A percentile compares a stretch with the other conserved stretches of the same genome.
Evolutionary conservation across 2,888 invertebrate genomes (phyloP).

Genomic region (Microplitis manilae): DNA sequence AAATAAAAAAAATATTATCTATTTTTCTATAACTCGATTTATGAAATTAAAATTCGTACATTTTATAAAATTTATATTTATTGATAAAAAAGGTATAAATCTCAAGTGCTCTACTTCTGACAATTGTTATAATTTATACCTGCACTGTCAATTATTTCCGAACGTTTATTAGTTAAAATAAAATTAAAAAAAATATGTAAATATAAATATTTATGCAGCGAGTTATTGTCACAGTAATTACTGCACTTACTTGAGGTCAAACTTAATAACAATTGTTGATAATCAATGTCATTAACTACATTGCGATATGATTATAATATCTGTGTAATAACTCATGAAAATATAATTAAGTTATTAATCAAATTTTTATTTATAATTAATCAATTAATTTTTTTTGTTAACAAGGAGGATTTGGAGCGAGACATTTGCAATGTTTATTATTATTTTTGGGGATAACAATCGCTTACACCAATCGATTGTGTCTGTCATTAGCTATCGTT

Average conservation of each 20-base stretch:
- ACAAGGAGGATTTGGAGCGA: constrained; percentile 70
- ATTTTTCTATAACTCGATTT: too few relatives aligned
- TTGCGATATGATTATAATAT: neutral
- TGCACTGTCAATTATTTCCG: too few relatives aligned
- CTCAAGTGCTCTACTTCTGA: too few relatives aligned
- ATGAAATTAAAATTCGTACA: too few relatives aligned
- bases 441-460: constrained; percentile 73
- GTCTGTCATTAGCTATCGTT: constrained; percentile 74
- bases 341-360: too few relatives aligned
- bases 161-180: too few relatives aligned
- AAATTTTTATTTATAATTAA: neutral
- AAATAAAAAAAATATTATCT: too few relatives aligned
- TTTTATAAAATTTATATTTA: too few relatives aligned
- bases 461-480: constrained; percentile 74
- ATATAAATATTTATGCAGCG: neutral
- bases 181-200: neutral
- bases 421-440: constrained; percentile 75
- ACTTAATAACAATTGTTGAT: neutral
- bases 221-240: neutral
- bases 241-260: neutral
- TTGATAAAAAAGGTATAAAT: too few relatives aligned
- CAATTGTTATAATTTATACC: too few relatives aligned
- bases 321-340: neutral
- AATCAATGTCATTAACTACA: neutral
- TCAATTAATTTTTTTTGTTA: constrained; percentile 35